Conservation (phyloP, 2,888 invertebrate genomes). For the Acrobasis repandana region DNA sequence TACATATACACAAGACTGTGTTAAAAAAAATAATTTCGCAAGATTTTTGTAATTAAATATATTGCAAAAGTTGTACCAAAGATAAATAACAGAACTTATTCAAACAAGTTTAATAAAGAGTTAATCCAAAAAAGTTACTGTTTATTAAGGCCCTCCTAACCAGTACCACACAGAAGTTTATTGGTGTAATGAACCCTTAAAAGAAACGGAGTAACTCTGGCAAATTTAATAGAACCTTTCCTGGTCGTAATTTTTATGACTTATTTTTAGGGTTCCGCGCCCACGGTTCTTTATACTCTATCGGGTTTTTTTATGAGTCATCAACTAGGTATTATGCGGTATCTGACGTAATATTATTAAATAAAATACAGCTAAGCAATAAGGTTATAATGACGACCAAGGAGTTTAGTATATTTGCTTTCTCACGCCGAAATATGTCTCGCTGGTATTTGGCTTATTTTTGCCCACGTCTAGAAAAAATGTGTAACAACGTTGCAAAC, state of each 20-base stretch:
- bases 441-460: no score
- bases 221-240: slow-evolving; percentile 40
- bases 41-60: slow-evolving; percentile 11
- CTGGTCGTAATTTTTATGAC: slow-evolving; percentile 56
- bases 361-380: slow-evolving; percentile 15
- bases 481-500: no score
- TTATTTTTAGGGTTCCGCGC: slow-evolving; percentile 46
- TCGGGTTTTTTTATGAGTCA: slow-evolving; percentile 36
- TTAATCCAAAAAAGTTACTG: slow-evolving; percentile 18
- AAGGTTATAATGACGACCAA: background rate
- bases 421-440: background rate
- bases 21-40: background rate
- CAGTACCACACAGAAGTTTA: slow-evolving; percentile 31
- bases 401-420: background rate
- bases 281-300: slow-evolving; percentile 38
- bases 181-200: slow-evolving; percentile 36
- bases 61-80: slow-evolving; percentile 11
- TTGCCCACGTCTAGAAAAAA: no score
- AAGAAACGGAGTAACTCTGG: slow-evolving; percentile 31
- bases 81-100: slow-evolving; percentile 11
- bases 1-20: no score
- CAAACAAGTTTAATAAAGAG: slow-evolving; percentile 16
- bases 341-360: slow-evolving; percentile 16
- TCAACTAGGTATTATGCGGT: slow-evolving; percentile 19
- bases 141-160: slow-evolving; percentile 18